Conservation (phyloP, 2,113 vertebrate genomes). For the Corvus moneduloides region DNA sequence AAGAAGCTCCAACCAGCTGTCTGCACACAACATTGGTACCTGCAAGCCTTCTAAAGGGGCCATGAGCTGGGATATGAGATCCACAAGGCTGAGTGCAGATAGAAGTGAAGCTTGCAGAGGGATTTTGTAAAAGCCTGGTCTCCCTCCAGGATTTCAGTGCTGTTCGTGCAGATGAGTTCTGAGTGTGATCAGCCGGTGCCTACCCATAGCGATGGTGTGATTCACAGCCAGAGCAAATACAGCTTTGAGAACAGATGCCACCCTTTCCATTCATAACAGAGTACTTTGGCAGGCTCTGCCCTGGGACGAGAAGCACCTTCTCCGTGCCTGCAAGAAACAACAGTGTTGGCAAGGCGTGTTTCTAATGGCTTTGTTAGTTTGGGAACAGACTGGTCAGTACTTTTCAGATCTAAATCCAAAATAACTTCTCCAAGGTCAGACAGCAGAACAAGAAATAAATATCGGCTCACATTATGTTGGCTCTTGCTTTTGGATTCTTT, state of each 20-base stretch:
- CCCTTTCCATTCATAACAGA: neutral
- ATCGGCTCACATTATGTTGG: neutral
- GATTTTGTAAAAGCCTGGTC: neutral
- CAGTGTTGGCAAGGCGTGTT: neutral
- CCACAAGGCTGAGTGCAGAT: neutral
- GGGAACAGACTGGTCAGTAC: neutral
- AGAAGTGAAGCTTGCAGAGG: neutral
- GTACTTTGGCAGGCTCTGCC: slow-evolving; percentile 8
- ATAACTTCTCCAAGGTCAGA: slow-evolving; percentile 45
- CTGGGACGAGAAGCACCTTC: neutral
- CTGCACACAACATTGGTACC: neutral
- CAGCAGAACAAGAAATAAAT: slow-evolving; percentile 7
- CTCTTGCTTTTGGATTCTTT: neutral
- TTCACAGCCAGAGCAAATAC: slow-evolving; percentile 43
- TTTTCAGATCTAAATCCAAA: neutral
- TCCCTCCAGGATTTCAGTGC: neutral
- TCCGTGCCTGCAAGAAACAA: neutral
- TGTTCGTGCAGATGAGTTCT: neutral
- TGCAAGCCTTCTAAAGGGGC: neutral
- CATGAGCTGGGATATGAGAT: neutral
- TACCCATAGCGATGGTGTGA: neutral
- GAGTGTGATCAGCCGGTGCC: neutral
- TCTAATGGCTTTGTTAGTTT: neutral
- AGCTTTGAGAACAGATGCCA: slow-evolving; percentile 36
- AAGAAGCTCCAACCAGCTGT: neutral